Evolutionary conservation across 2,113 vertebrate species (phyloP), one percentile per base, ranked within the genome.

Genomic region (Solea solea): DNA sequence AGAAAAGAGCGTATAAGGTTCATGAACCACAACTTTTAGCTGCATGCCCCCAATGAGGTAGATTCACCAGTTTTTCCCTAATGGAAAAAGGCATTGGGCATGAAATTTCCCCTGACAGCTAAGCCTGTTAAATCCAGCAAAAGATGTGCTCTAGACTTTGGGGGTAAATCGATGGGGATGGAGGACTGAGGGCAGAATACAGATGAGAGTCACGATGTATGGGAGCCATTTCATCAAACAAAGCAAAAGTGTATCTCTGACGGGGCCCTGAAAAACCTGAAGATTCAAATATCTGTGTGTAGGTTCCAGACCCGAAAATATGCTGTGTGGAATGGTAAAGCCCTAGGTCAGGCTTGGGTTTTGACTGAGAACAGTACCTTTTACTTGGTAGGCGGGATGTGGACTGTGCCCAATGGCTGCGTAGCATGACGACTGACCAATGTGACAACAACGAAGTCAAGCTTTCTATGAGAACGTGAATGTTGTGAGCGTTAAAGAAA

Each of bases 51-150:
- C 13, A 9, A 60, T 74, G 56, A 80, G 57, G 58, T 64, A 44
- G 72, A 76, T 61, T 72, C 72, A 82, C 58, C 72, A 54, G 64
- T 83, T 90, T 84, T 84, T 83, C 78, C 76, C 64, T 82, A 87
- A 91, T 85, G 74, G 83, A 88, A 88, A 21, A 90, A 87, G 34
- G 86, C 87, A 90, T 28, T 39, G 71, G 67, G 72, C 82, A 80
- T 89, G 89, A 89, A 76, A 90, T 91, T 88, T 90, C 86, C 84
- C 83, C 75, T 15, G 86, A 83, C 72, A 86, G 72, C 71, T 21
- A 55, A 81, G 62, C 81, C 67, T 81, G 86, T 86, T 73, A 87
- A 81, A 72, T 2, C 56, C 55, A 41, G 63, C 44, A 57, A 71
- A 74, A 76, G 25, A 86, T 83, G 76, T 65, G 69, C 76, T 82